Base-by-base conservation (phyloP, 2,797 vertebrate genomes). In the Hydrolagus colliei region DNA sequence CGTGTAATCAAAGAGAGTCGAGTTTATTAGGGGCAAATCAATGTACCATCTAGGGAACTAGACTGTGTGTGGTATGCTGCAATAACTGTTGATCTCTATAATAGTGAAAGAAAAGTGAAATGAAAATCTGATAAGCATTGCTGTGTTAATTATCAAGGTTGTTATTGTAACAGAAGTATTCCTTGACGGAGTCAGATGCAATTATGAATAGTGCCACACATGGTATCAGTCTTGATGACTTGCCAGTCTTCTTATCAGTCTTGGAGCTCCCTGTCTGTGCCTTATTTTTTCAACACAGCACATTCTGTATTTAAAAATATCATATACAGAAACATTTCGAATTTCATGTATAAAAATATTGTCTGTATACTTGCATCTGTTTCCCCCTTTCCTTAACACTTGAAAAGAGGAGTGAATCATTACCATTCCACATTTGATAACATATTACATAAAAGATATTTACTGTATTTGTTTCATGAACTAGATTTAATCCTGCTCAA, bases 61-160 rank as follows among this genome's bases (percentile, higher is more conserved):
- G 22, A 8, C 78, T 65, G 14, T 67, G 65, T 52, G 79, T 71
- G 79, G 65, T 71, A 84, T 84, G 16, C 52, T 41, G 0, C 9
- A 16, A 52, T 52, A 52, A 52, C 41, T 68, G 32, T 84, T 67
- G 65, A 32, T 68, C 35, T 71, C 65, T 84, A 16, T 67, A 84
- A 20, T 32, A 71, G 65, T 35, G 10, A 16, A 84, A 71, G 68
- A 71, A 63, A 20, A 84, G 18, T 27, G 10, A 20, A 82, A 4
- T 35, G 18, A 84, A n/a, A 52, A 84, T 71, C 65, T 52, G 79
- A 84, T 71, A 71, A 84, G 18, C 65, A 84, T 68, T 35, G 67
- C 4, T 12, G 18, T 82, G 63, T 84, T 71, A 71, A 84, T 68
- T 18, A 63, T 82, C 68, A 65, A 82, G 27, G 18, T 18, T 82